phyloP scores from a whole-genome alignment of 1,140 invertebrate genomes.

The Eurytemora carolleeae region DNA sequence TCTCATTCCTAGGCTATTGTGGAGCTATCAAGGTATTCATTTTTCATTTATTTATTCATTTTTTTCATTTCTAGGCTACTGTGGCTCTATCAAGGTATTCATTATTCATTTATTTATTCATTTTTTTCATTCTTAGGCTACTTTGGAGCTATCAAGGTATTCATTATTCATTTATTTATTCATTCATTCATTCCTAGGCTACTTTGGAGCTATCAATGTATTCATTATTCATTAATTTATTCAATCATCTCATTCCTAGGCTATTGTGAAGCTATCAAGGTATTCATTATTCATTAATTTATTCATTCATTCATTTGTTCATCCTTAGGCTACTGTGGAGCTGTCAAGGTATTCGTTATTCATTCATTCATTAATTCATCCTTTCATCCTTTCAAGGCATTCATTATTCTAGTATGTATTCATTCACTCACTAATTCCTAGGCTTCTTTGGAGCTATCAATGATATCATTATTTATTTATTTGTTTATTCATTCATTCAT shows the following conservation, averaged over 20 bases:
- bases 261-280: conserved; percentile 57
- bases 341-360: conserved; percentile 37
- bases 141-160: conserved; percentile 49
- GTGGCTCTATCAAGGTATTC: conserved; percentile 45
- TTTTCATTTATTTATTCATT: no score
- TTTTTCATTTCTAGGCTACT: conserved; percentile 67
- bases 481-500: no score
- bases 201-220: conserved; percentile 52
- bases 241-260: conserved; percentile 62
- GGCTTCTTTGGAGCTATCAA: conserved; percentile 66
- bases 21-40: conserved; percentile 42
- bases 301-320: no score
- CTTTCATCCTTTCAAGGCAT: conserved; percentile 50
- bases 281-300: no score
- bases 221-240: no score
- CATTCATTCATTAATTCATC: no score
- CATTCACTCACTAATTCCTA: conserved; percentile 61
- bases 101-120: no score
- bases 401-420: no score
- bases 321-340: conserved; percentile 66
- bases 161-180: no score
- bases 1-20: conserved; percentile 66
- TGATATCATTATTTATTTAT: no score
- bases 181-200: conserved; percentile 66
- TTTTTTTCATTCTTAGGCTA: conserved; percentile 68